Conservation (phyloP, 2,113 vertebrate species). For the Burhinus bistriatus region DNA sequence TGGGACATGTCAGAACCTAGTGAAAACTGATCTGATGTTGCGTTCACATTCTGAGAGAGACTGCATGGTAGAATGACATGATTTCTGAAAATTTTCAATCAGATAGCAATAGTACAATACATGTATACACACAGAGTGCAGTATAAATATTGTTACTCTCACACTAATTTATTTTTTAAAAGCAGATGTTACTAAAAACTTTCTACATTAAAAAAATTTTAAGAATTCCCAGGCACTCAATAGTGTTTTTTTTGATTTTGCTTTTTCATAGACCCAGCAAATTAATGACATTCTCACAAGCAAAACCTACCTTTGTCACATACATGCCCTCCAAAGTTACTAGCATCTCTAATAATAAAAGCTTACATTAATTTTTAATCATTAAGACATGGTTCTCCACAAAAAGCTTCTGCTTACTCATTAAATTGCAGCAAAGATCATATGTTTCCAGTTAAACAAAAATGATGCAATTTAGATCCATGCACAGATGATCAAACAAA, state of each 20-base stretch:
- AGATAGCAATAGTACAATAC: not conserved
- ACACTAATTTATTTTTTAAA: not conserved
- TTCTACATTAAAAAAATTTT: not conserved
- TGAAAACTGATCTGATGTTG: not conserved
- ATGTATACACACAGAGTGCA: not conserved
- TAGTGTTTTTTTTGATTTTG: not conserved
- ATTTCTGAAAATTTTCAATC: not conserved
- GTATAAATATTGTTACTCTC: not conserved
- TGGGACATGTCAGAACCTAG: not conserved
- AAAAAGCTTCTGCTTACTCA: not conserved
- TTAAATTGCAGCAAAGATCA: not conserved
- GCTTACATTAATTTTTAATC: not conserved
- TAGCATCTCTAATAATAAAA: not conserved
- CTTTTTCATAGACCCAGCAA: not conserved
- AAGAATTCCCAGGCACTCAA: not conserved
- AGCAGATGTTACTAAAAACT: not conserved
- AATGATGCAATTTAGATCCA: not conserved
- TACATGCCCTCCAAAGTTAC: not conserved
- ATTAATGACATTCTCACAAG: not conserved
- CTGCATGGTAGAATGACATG: accelerated
- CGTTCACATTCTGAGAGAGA: not conserved
- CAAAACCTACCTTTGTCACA: not conserved
- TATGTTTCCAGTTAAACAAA: not conserved
- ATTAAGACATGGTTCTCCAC: not conserved
- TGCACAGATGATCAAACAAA: not conserved